Evolutionary conservation across 2,888 invertebrate species (phyloP).

Genomic region (Abscondita cerata): DNA sequence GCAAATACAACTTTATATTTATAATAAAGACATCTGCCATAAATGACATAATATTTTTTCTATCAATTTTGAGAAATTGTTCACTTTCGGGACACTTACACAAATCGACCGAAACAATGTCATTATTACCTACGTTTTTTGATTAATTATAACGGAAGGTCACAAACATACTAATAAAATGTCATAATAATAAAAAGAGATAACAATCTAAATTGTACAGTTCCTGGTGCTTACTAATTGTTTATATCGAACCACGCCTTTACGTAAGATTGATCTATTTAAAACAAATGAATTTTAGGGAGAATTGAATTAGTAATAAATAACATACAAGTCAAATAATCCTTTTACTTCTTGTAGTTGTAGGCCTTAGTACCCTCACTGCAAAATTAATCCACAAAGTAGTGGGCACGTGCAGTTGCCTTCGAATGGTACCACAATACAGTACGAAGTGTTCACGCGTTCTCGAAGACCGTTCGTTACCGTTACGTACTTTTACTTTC

Average conservation of each 20-base stretch:
- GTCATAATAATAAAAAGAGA: background rate
- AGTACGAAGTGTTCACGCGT: constrained; percentile 29
- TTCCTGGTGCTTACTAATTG: background rate
- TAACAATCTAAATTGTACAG: background rate
- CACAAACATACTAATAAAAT: too few species aligned
- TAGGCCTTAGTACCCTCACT: constrained; percentile 16
- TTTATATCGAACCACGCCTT: background rate
- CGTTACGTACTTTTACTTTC: constrained; percentile 28
- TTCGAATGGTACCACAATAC: constrained; percentile 27
- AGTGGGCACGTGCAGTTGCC: constrained; percentile 28
- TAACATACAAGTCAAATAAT: background rate
- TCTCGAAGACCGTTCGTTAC: constrained; percentile 24
- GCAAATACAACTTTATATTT: too few species aligned
- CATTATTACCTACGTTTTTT: too few species aligned
- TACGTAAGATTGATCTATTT: background rate
- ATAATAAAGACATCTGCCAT: too few species aligned
- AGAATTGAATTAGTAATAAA: background rate
- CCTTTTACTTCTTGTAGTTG: constrained; percentile 17
- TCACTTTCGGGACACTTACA: too few species aligned
- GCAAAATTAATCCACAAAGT: constrained; percentile 21
- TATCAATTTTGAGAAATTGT: too few species aligned
- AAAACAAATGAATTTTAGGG: constrained; percentile 7
- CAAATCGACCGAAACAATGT: too few species aligned
- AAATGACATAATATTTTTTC: too few species aligned
- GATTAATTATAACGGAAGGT: too few species aligned